Evolutionary conservation across 2,113 vertebrate genomes (phyloP), one percentile per base, ranked within the genome.

Genomic region (Enhydra lutris): DNA sequence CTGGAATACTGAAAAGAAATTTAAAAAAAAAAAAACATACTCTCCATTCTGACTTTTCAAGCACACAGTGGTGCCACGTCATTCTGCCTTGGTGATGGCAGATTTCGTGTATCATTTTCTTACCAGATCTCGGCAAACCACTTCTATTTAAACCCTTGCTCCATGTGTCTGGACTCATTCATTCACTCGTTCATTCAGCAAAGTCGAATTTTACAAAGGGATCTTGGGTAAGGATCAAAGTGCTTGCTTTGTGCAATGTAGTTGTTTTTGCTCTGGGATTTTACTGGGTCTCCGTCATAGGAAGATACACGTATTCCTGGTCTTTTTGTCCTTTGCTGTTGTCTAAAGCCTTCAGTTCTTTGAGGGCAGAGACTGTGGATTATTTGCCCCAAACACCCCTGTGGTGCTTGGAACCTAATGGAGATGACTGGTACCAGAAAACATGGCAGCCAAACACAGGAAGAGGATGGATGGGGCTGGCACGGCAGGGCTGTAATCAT

Each of bases 381-480:
- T 24, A 10, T 34, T 47, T 61, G 7, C 1, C 36, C 6, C 26
- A 6, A n/a, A n/a, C 4, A 3, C 13, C 0, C 39, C 26, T 29
- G 3, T 8, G 31, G 8, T n/a, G 10, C 3, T 3, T 2, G 7
- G 63, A 42, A 13, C 14, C 39, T 45, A n/a, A 0, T 6, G 4
- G 50, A 26, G 50, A 59, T n/a, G 21, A n/a, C 0, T 0, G 9
- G 26, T 20, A 2, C 13, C 24, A 45, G 36, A n/a, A 20, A 71
- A 71, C 12, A n/a, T 26, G 50, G 6, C 12, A 9, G 24, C 63
- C 0, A 0, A 31, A 3, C 12, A 34, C 39, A 17, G 26, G 50
- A 18, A 39, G 9, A 26, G 36, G 12, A 1, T 2, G 2, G 7
- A 1, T 0, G 2, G 7, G 9, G 24, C 24, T 34, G 76, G 65